Evolutionary conservation across 2,888 invertebrate species (phyloP).

Genomic region (Agrilus biguttatus): DNA sequence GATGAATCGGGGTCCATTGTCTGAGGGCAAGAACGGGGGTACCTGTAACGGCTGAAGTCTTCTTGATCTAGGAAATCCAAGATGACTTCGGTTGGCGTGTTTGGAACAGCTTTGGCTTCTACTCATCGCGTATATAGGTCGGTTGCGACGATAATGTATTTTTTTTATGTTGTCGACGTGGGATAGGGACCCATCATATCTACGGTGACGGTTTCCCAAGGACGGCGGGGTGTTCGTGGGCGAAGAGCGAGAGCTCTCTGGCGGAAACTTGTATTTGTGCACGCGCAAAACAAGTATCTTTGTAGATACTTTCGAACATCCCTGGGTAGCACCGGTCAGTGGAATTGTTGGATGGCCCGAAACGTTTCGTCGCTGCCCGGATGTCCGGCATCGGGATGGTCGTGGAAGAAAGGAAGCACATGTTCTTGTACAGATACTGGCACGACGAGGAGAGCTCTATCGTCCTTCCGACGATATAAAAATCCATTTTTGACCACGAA

Average conservation of each 20-base stretch:
- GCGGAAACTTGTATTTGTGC: slow-evolving; percentile 3
- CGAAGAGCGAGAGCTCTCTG: slow-evolving; percentile 4
- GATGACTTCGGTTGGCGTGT: slow-evolving; percentile 1
- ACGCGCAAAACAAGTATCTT: slow-evolving; percentile 4
- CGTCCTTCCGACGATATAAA: not conserved
- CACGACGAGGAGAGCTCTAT: not conserved
- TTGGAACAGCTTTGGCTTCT: slow-evolving; percentile 10
- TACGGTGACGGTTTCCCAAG: slow-evolving; percentile 6
- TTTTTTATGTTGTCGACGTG: slow-evolving; percentile 2
- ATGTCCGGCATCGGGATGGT: slow-evolving; percentile 8
- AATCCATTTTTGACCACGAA: not conserved
- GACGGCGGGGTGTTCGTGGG: slow-evolving; percentile 2
- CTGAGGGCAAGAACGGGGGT: no score
- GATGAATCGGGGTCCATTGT: no score
- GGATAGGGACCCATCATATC: slow-evolving; percentile 9
- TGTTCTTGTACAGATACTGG: not conserved
- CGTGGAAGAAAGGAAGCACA: slow-evolving; percentile 4
- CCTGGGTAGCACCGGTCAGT: slow-evolving; percentile 5
- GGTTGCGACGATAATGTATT: slow-evolving; percentile 10
- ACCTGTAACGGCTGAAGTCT: slow-evolving; percentile 6
- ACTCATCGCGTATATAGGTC: slow-evolving; percentile 13
- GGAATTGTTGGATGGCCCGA: slow-evolving; percentile 3
- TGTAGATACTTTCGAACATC: slow-evolving; percentile 12
- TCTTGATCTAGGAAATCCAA: slow-evolving; percentile 5
- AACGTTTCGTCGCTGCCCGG: slow-evolving; percentile 13